Percentiles rank a stretch among this genome's conserved stretches.
These are phyloP conservation scores for Micromys minutus DNA, from an alignment of 2,113 vertebrate species.

Conservation along the genomic window DNA sequence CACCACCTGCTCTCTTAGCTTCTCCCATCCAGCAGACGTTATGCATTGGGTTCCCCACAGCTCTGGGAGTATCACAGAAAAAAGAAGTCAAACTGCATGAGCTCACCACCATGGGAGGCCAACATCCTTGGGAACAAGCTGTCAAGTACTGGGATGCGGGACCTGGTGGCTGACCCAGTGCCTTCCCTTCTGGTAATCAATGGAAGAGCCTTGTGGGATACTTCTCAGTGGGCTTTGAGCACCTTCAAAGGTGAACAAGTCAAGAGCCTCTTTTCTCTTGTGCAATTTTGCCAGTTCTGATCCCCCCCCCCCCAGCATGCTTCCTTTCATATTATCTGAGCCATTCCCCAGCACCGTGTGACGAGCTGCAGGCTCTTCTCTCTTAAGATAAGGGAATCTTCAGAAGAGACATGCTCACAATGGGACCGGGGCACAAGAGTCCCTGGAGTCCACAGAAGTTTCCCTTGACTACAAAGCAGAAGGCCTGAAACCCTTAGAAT, in stretches of 20 bases:
- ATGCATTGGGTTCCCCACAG: background rate
- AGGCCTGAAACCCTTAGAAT: conserved; percentile 56
- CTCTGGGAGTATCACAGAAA: background rate
- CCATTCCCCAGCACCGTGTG: conserved; percentile 44
- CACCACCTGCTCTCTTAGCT: background rate
- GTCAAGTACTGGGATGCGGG: background rate
- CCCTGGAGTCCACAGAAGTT: conserved; percentile 1
- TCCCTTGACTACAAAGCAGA: conserved; percentile 31
- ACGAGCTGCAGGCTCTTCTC: conserved; percentile 67
- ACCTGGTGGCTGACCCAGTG: background rate
- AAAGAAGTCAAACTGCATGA: background rate
- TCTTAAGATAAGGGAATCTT: conserved; percentile 74
- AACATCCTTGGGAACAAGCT: background rate
- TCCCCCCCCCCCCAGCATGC: background rate
- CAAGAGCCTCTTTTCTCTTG: conserved; percentile 56
- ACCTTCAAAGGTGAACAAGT: conserved; percentile 67
- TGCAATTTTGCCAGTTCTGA: conserved; percentile 6
- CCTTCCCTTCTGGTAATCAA: background rate
- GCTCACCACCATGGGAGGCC: background rate
- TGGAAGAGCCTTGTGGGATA: background rate
- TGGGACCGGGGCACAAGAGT: background rate
- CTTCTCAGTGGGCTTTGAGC: background rate
- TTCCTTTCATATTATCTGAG: conserved; percentile 21
- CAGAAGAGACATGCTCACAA: conserved; percentile 48
- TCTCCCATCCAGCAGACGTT: background rate